Evolutionary conservation across 2,113 vertebrate species (phyloP).

Genomic region (Passer montanus): DNA sequence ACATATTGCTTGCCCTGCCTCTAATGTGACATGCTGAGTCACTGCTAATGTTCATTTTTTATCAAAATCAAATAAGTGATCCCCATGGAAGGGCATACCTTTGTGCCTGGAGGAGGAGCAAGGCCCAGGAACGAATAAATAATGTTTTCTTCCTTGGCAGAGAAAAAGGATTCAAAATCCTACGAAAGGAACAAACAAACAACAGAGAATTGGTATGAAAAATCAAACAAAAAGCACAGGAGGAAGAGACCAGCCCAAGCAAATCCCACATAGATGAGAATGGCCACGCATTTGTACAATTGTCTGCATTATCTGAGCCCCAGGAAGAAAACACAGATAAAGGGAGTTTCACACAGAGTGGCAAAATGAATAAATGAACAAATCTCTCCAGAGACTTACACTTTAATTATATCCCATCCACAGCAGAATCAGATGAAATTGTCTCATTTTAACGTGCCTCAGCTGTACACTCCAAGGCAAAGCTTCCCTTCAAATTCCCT

Average conservation of each 20-base stretch:
- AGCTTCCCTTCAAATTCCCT: too few species aligned
- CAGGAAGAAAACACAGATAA: background rate
- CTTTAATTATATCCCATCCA: slow-evolving; percentile 12
- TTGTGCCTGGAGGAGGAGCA: slow-evolving; percentile 88
- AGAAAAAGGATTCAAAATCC: slow-evolving; percentile 98
- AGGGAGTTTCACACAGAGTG: background rate
- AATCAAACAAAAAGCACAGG: background rate
- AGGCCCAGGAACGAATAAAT: slow-evolving; percentile 93
- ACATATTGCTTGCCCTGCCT: background rate
- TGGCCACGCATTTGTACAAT: background rate
- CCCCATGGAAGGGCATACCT: slow-evolving; percentile 76
- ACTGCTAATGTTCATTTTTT: background rate
- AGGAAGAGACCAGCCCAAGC: background rate
- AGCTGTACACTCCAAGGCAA: background rate
- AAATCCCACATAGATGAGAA: background rate
- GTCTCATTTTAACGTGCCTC: background rate
- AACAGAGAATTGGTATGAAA: background rate
- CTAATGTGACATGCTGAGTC: background rate
- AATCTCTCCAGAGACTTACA: background rate
- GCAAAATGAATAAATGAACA: slow-evolving; percentile 18
- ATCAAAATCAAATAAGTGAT: background rate
- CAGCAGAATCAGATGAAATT: slow-evolving; percentile 24
- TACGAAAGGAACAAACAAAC: slow-evolving; percentile 54
- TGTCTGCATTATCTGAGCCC: background rate
- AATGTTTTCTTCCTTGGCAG: slow-evolving; percentile 95